Evolutionary conservation across 2,797 vertebrate species (phyloP).

Genomic region (Manis javanica): DNA sequence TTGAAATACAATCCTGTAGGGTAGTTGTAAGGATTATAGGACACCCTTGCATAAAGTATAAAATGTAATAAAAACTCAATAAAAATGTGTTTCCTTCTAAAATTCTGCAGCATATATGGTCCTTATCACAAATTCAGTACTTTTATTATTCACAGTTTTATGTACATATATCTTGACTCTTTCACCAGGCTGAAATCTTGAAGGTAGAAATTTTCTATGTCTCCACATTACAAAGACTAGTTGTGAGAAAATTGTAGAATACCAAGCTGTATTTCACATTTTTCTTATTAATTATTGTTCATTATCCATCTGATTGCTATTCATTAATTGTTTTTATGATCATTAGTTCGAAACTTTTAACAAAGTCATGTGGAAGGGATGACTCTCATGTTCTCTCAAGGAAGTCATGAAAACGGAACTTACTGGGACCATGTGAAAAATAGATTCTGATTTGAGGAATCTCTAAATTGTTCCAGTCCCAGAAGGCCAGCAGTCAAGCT

Average conservation of each 20-base stretch:
- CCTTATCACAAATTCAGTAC: background rate
- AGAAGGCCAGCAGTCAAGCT: background rate
- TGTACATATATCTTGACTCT: background rate
- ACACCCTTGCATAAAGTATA: conserved; percentile 34
- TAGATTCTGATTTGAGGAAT: background rate
- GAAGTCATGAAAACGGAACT: background rate
- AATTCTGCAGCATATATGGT: background rate
- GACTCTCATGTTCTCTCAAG: background rate
- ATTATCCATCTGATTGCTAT: background rate
- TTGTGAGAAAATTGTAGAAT: background rate
- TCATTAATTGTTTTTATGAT: background rate
- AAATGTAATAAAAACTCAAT: conserved; percentile 67
- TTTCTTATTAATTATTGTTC: background rate
- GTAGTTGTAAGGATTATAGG: conserved; percentile 38
- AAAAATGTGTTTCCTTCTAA: conserved; percentile 66
- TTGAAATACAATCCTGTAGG: conserved; percentile 29
- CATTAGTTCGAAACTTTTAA: background rate
- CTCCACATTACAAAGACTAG: background rate
- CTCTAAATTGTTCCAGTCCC: background rate
- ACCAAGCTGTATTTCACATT: background rate
- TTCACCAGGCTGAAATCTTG: background rate
- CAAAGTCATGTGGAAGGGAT: background rate
- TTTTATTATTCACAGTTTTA: background rate
- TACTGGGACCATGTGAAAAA: background rate
- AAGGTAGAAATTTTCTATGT: background rate